Evolutionary conservation across 2,797 vertebrate genomes (phyloP).

Genomic region (Halcyon chelicuti): DNA sequence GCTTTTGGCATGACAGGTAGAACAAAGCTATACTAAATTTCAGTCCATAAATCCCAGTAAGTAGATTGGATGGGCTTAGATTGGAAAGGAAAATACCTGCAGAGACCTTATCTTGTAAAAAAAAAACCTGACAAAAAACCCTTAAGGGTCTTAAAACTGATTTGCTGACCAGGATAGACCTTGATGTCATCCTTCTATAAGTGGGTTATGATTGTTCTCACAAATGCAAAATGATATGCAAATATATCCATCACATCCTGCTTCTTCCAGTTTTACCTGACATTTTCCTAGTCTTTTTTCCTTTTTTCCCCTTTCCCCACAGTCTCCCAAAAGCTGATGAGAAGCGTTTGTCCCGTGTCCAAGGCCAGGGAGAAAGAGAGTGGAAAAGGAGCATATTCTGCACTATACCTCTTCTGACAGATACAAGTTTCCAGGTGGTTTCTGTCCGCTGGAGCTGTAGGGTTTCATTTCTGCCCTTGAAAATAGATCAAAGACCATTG

Average conservation of each 20-base stretch:
- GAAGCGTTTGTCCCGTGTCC: background rate
- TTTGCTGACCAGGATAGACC: background rate
- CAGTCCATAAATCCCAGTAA: background rate
- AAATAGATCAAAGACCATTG: background rate
- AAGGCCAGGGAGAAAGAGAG: background rate
- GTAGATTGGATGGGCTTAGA: background rate
- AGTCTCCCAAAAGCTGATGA: background rate
- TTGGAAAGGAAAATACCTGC: background rate
- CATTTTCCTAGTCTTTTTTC: background rate
- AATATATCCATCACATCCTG: background rate
- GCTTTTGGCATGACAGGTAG: background rate
- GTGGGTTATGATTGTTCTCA: slow-evolving; percentile 26
- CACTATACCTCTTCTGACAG: background rate
- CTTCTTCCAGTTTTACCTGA: background rate
- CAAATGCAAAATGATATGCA: slow-evolving; percentile 14
- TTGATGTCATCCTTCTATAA: background rate
- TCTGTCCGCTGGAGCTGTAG: background rate
- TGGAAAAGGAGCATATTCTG: background rate
- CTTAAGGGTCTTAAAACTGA: background rate
- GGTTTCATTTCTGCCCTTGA: slow-evolving; percentile 12
- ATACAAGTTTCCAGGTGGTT: background rate
- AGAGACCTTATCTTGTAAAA: background rate
- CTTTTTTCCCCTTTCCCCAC: background rate
- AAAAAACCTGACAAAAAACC: background rate
- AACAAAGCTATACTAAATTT: background rate